Conservation (phyloP, 2,888 invertebrate genomes). For the Noctua fimbriata region DNA sequence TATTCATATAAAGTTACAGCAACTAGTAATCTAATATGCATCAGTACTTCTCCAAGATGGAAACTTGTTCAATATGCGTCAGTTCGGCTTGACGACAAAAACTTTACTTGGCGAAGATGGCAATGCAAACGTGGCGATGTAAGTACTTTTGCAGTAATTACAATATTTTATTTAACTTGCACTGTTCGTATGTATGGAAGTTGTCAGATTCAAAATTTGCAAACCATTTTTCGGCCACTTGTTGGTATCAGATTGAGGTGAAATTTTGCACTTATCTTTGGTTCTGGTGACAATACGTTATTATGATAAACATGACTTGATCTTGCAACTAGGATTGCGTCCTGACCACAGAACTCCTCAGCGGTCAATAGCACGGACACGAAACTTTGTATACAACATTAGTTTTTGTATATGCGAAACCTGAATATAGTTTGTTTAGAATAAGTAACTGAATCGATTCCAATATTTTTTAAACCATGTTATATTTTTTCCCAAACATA, state of each 20-base stretch:
- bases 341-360: too few relatives aligned
- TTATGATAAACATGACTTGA: too few relatives aligned
- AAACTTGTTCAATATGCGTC: constrained; percentile 52
- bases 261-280: not conserved
- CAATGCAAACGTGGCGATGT: not conserved
- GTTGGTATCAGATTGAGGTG: not conserved
- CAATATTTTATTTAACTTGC: not conserved
- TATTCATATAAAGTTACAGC: constrained; percentile 43
- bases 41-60: constrained; percentile 32
- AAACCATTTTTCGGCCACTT: not conserved
- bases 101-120: constrained; percentile 23
- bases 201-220: not conserved
- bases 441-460: too few relatives aligned
- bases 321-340: too few relatives aligned
- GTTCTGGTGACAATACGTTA: too few relatives aligned
- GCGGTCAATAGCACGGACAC: too few relatives aligned
- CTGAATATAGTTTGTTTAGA: too few relatives aligned
- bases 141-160: not conserved
- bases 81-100: constrained; percentile 32
- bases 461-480: too few relatives aligned
- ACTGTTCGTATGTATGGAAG: not conserved
- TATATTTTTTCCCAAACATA: too few relatives aligned
- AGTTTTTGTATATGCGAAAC: too few relatives aligned
- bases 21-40: constrained; percentile 51
- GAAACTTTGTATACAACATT: too few relatives aligned